Evolutionary conservation across 2,113 vertebrate species (phyloP).

Genomic region (Leptocoma aspasia): DNA sequence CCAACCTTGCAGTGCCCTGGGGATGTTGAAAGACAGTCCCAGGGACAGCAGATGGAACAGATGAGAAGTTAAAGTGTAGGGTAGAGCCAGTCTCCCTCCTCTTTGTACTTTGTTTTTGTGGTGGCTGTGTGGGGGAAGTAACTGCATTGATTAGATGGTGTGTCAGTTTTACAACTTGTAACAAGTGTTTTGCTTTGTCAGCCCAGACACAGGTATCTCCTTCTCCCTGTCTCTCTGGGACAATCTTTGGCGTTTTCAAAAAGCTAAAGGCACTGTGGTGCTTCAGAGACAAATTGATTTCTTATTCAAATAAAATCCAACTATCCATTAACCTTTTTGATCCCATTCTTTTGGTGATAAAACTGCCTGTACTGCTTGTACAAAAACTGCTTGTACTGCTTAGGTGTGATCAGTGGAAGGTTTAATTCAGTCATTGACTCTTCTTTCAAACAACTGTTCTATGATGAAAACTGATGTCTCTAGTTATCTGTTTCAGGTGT

Average conservation of each 20-base stretch:
- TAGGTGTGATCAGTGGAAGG: neutral
- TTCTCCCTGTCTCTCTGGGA: neutral
- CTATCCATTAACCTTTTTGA: neutral
- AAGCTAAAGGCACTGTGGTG: neutral
- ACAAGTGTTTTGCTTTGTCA: neutral
- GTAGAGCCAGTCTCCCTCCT: neutral
- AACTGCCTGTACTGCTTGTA: neutral
- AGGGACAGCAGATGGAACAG: neutral
- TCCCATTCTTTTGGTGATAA: neutral
- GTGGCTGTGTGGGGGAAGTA: neutral
- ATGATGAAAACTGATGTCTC: neutral
- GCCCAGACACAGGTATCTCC: neutral
- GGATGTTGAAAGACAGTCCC: neutral
- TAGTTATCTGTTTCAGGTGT: neutral
- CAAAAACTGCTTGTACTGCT: neutral
- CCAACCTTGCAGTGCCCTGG: neutral
- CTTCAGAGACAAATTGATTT: constrained; percentile 1
- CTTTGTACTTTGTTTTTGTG: neutral
- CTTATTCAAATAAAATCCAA: neutral
- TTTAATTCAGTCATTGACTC: neutral
- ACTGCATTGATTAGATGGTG: neutral
- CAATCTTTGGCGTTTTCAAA: neutral
- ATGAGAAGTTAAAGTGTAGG: neutral
- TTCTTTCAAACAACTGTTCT: neutral
- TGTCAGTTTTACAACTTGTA: neutral